A percentile compares a stretch with the other conserved stretches of the same genome.
Conservation (phyloP, 2,888 invertebrate species). For the Tineola bisselliella region DNA sequence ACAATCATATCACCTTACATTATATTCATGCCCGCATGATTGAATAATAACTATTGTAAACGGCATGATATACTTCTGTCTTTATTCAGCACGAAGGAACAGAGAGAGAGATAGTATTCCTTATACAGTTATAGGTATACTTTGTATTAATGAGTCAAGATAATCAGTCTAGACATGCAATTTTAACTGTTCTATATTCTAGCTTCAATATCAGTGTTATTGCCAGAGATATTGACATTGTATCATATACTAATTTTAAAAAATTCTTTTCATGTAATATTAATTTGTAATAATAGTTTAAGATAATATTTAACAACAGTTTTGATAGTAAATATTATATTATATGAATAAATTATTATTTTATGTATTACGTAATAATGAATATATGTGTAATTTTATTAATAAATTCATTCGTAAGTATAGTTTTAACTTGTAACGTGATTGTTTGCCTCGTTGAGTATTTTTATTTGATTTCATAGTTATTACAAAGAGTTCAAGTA, state of each 20-base stretch:
- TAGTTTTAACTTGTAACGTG: neutral
- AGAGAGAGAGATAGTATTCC: neutral
- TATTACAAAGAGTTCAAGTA: neutral
- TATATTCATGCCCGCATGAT: too few species aligned
- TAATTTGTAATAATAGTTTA: too few species aligned
- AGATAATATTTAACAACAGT: too few species aligned
- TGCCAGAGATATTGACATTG: neutral
- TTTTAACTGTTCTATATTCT: neutral
- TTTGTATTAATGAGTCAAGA: neutral
- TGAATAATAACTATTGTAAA: too few species aligned
- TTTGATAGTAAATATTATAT: too few species aligned
- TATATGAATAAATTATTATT: too few species aligned
- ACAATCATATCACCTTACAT: too few species aligned
- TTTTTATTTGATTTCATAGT: neutral
- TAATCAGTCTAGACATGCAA: neutral
- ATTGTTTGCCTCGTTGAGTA: neutral
- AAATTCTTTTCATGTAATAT: too few species aligned
- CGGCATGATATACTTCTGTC: neutral
- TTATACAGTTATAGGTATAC: neutral
- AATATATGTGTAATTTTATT: too few species aligned
- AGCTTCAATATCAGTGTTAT: constrained; percentile 1
- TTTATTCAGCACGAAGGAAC: neutral
- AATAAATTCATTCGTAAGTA: neutral
- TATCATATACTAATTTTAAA: too few species aligned
- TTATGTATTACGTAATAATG: too few species aligned